Percentiles rank a stretch among this genome's conserved stretches.
These are phyloP conservation scores for Albula goreensis DNA, from an alignment of 2,113 vertebrate species.

Conservation along the genomic window DNA sequence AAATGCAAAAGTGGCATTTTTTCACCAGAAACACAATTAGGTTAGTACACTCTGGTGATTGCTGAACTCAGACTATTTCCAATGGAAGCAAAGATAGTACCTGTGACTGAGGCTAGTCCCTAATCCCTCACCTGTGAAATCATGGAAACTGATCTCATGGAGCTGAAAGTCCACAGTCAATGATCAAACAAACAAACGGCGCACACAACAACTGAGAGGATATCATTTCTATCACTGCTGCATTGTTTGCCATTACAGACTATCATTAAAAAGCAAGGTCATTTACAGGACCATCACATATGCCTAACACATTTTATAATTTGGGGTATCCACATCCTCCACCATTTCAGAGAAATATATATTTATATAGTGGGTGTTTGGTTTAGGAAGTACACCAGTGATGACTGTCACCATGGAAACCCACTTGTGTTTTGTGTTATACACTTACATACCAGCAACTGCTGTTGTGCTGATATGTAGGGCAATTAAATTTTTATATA, in stretches of 20 bases:
- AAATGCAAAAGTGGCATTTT: no score
- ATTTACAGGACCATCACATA: background rate
- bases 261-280: background rate
- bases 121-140: background rate
- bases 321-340: background rate
- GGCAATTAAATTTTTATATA: slow-evolving; percentile 62
- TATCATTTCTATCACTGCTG: no score
- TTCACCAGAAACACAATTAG: no score
- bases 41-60: no score
- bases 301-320: background rate
- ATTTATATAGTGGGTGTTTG: slow-evolving; percentile 41
- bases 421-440: slow-evolving; percentile 59
- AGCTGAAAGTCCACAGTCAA: no score
- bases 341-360: background rate
- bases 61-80: no score
- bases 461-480: slow-evolving; percentile 59
- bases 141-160: slow-evolving; percentile 4
- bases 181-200: no score
- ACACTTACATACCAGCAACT: slow-evolving; percentile 57
- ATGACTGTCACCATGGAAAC: slow-evolving; percentile 67
- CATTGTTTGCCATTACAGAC: no score
- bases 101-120: no score
- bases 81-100: no score
- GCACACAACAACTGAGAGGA: no score
- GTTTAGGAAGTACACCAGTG: slow-evolving; percentile 54